Percentiles rank a stretch among this genome's conserved stretches.
Conservation (phyloP, 2,888 invertebrate genomes). For the Sesamia inferens region DNA sequence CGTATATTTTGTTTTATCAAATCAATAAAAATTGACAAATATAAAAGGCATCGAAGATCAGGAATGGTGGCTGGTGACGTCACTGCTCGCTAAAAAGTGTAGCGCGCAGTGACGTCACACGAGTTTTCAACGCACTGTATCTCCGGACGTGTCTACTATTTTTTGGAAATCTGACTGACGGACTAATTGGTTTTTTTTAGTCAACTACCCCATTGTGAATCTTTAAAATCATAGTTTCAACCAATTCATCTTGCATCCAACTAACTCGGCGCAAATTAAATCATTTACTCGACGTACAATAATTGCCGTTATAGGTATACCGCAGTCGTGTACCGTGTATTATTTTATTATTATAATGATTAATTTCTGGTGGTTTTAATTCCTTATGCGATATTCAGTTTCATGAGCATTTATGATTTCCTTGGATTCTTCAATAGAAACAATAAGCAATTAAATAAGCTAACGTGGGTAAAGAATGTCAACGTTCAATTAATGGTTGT, state of each 20-base stretch:
- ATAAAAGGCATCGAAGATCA: too few species aligned
- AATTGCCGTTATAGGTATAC: slow-evolving; percentile 59
- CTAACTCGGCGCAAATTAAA: slow-evolving; percentile 38
- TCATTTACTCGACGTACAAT: slow-evolving; percentile 44
- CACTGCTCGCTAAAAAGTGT: too few species aligned
- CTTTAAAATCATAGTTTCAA: slow-evolving; percentile 22
- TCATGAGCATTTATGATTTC: slow-evolving; percentile 67
- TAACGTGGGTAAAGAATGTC: slow-evolving; percentile 70
- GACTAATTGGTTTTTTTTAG: too few species aligned
- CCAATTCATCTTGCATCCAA: slow-evolving; percentile 24
- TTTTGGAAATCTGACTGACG: too few species aligned
- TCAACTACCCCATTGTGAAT: too few species aligned
- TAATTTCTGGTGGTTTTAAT: slow-evolving; percentile 37
- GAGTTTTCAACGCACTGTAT: too few species aligned
- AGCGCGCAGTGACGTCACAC: too few species aligned
- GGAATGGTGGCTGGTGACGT: too few species aligned
- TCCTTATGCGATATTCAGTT: slow-evolving; percentile 56
- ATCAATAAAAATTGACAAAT: too few species aligned
- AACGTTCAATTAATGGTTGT: slow-evolving; percentile 51
- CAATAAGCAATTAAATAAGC: slow-evolving; percentile 72
- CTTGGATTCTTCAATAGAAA: slow-evolving; percentile 68
- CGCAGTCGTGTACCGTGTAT: slow-evolving; percentile 37
- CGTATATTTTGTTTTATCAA: too few species aligned
- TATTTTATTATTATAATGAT: slow-evolving; percentile 57
- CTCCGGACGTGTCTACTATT: too few species aligned